Evolutionary conservation across 2,888 invertebrate species (phyloP).

Genomic region (Coelogynopora nodosa): DNA sequence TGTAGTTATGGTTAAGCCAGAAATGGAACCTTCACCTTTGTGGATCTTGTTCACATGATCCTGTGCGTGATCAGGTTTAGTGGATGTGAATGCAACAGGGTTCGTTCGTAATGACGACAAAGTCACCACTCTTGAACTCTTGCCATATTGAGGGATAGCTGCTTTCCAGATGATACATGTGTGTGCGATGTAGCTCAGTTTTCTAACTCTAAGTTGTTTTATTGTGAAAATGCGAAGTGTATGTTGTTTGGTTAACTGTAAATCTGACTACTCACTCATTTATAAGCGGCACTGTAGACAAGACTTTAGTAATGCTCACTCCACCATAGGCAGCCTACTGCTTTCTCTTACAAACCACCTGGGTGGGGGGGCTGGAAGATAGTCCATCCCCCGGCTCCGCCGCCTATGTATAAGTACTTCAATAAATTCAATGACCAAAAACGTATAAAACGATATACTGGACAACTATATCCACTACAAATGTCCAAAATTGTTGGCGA

Average conservation of each 20-base stretch:
- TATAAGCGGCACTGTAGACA: neutral
- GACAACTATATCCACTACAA: neutral
- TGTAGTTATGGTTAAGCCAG: neutral
- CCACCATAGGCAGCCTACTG: neutral
- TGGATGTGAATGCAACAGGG: too few relatives aligned
- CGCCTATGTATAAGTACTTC: neutral
- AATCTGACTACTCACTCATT: neutral
- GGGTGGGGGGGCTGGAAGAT: neutral
- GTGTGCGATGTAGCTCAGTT: neutral
- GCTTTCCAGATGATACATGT: constrained; percentile 13
- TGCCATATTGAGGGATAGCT: too few relatives aligned
- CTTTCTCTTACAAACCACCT: neutral
- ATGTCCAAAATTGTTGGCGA: neutral
- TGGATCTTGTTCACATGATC: constrained; percentile 13
- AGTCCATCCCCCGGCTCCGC: neutral
- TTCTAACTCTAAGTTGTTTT: neutral
- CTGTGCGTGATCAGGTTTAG: too few relatives aligned
- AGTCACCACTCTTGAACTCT: constrained; percentile 28
- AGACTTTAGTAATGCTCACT: neutral
- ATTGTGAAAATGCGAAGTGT: neutral
- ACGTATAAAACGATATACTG: neutral
- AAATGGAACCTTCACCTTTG: constrained; percentile 14
- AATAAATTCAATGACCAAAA: neutral
- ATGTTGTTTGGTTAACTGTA: neutral
- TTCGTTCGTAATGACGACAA: too few relatives aligned